Percentiles rank a stretch among this genome's conserved stretches.
Evolutionary conservation across 2,888 invertebrate species (phyloP).

Genomic region (Aromia moschata): DNA sequence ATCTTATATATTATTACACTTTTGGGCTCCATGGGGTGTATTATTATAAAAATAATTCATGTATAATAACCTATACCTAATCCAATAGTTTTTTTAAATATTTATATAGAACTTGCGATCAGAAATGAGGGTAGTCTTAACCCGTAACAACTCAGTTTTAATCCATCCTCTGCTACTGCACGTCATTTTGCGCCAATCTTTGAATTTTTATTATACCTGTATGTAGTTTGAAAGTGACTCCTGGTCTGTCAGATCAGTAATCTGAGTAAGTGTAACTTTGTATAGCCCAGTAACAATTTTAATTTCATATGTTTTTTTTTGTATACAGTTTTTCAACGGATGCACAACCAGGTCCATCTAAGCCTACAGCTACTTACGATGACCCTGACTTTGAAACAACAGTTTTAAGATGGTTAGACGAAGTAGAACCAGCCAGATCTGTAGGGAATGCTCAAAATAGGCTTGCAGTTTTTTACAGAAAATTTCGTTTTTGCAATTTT

Average conservation of each 20-base stretch:
- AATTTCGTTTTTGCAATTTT: not conserved
- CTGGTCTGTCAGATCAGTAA: not conserved
- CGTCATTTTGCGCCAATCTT: not conserved
- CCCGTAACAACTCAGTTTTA: not conserved
- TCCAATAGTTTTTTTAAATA: too few relatives aligned
- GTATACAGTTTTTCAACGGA: not conserved
- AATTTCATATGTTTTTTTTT: not conserved
- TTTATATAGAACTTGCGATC: too few relatives aligned
- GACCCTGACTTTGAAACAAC: not conserved
- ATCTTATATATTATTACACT: not conserved
- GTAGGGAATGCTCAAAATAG: not conserved
- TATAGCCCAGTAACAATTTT: not conserved
- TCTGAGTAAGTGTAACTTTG: not conserved
- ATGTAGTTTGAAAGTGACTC: not conserved
- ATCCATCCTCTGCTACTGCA: not conserved
- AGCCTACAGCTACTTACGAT: not conserved
- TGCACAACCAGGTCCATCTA: not conserved
- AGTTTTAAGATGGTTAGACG: not conserved
- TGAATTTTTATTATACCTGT: not conserved
- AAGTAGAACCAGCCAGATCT: not conserved
- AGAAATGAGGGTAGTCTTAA: too few relatives aligned
- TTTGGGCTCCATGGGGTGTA: not conserved
- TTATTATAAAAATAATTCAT: slow-evolving; percentile 13
- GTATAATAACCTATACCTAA: too few relatives aligned
- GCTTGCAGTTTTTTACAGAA: slow-evolving; percentile 2